Evolutionary conservation across 2,888 invertebrate species (phyloP), one percentile per base, ranked within the genome.

Genomic region (Agrochola litura): DNA sequence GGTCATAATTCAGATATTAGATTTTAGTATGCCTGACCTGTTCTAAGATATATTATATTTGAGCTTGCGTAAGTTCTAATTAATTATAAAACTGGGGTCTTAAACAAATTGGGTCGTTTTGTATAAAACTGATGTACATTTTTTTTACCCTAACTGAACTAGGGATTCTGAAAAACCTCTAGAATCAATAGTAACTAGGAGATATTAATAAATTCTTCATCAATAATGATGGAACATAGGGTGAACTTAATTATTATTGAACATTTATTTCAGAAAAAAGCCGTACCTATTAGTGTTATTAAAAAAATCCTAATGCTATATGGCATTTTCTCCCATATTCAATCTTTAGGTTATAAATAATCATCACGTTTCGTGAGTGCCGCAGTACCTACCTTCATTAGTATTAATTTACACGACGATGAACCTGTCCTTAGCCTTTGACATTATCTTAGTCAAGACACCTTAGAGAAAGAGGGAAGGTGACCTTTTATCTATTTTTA

Each of bases 1-100:
- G 63, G 54, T 30, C 64, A 41, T 63, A 19, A 74, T 74, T 77
- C 74, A 69, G 72, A 49, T 60, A 64, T 46, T 43, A 67, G 25
- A 37, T 66, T 72, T 74, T 49, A 66, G 37, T 19, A 22, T 14
- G 43, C 16, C 19, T 49, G n/a, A n/a, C 25, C 8, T 74, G 52
- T 30, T 67, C 8, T 43, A 37, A 60, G 68, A 60, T 68, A 10
- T 60, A 30, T 22, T 68, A 10, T 60, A 30, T 22, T 52, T 19
- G 5, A n/a, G 19, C 9, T 60, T 37, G n/a, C 52, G 16, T 41
- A 41, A 19, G 14, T 66, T 25, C 16, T 41, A 41, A 16, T 19
- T 37, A n/a, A 65, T 37, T 65, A n/a, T 37, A 2, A 46, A 22
- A 30, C 6, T 25, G 9, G 16, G 16, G 12, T 41, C 12, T n/a